Base-by-base conservation (phyloP, 2,888 invertebrate species). In the Priocnemis perturbator region DNA sequence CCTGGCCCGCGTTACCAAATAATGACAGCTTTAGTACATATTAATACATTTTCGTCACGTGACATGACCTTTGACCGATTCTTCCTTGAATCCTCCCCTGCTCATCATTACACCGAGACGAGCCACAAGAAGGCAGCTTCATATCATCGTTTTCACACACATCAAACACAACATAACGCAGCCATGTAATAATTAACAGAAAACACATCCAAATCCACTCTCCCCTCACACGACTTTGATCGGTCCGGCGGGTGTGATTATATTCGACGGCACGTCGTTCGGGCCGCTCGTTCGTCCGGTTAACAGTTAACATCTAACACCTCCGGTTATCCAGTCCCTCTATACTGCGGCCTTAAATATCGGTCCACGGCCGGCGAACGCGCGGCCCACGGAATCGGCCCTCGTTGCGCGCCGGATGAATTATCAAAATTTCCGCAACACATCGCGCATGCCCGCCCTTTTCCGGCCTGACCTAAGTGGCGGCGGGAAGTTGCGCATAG, bases 381-480 rank as follows among this genome's bases (percentile, higher is more conserved):
- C 64, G 50, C 17, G 14, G 20, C 47, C 47, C 44, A 17, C 60
- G 56, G 59, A 37, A 37, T 11, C 37, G 37, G 37, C 7, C 7
- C 37, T 37, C 37, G 68, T 65, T 60, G 44, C 67, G 64, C 60
- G 47, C 14, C 26, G 70, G 73, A 81, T 81, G 75, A 82, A 81
- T 81, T 81, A 83, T 83, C 77, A 79, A 84, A 81, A 84, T 71
- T 78, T 72, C 78, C 74, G 79, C 76, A 74, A 77, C 77, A 71
- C 70, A 68, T 68, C 58, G 67, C 63, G 71, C 75, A 71, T 60
- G 52, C 60, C 55, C 52, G 37, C 52, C 44, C 20, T 37, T 26
- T 48, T 47, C 53, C 15, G 55, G n/a, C n/a, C 61, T 55, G 67
- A 61, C 65, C 71, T 47, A 55, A 63, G 62, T 64, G 65, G 44